Evolutionary conservation across 2,888 invertebrate genomes (phyloP), one percentile per base, ranked within the genome.

Genomic region (Sipha maydis): DNA sequence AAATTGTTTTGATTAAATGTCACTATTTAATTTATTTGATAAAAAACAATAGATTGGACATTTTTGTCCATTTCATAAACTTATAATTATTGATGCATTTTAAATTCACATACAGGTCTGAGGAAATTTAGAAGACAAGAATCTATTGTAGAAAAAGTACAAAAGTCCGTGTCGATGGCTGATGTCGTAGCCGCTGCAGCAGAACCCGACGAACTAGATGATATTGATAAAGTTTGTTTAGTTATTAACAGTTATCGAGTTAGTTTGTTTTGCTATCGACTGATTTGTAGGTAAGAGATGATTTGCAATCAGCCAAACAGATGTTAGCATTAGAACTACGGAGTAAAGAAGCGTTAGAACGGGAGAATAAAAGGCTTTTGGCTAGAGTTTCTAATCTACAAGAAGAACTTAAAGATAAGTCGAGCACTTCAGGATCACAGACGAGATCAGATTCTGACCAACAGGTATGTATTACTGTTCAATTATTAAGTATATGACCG

Each of bases 221-320:
- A 97, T 91, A 97, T 97, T 90, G 97, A 97, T 91, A 96, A 96
- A 91, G 95, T 85, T 31, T 34, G 77, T 11, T 48, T 48, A 48
- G 11, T 48, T 11, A 14, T 11, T 48, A 48, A 19, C 31, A 80
- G 5, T 17, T 9, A 75, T 25, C 21, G 67, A 28, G 5, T 48
- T 2, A 56, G 0, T 41, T 41, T 31, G 14, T 14, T 48, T 85
- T 71, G 21, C 14, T 67, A 31, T 1, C 3, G 25, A 54, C 28
- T 21, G 21, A 14, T 79, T 79, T 79, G 21, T 41, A 88, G 86
- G 86, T 88, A 0, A 94, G 97, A 90, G 97, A 97, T 91, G 97
- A 97, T 92, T 94, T 97, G 71, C 97, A 97, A 91, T 97, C 97
- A 89, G 97, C 97, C 14, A 97, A 97, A 92, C 97, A 97, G 93